phyloP scores from a whole-genome alignment of 2,888 invertebrate genomes.

The Andrena camellia region DNA sequence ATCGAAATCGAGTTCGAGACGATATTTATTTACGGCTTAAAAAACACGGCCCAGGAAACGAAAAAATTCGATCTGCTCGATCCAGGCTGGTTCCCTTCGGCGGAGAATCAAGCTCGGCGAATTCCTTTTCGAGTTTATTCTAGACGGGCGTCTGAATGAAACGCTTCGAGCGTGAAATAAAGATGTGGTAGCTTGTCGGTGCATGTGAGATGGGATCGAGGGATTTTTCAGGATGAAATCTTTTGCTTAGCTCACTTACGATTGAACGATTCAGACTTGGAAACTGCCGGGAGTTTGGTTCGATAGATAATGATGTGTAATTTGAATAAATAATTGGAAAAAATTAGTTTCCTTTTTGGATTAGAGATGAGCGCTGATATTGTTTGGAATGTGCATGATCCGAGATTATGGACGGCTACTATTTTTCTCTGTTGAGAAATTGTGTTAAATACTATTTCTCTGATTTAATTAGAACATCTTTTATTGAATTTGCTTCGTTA shows the following conservation, averaged over 20 bases:
- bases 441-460: too few species aligned
- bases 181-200: constrained; percentile 1
- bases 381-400: too few species aligned
- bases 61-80: constrained; percentile 6
- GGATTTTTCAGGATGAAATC: constrained; percentile 3
- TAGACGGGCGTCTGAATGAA: constrained; percentile 4
- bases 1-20: neutral
- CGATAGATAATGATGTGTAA: too few species aligned
- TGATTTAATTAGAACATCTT: too few species aligned
- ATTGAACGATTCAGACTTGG: neutral
- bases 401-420: too few species aligned
- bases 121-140: constrained; percentile 29
- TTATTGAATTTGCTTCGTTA: too few species aligned
- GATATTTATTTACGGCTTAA: constrained; percentile 13
- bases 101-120: neutral
- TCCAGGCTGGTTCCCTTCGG: neutral
- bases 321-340: too few species aligned
- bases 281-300: neutral
- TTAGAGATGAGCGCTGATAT: too few species aligned
- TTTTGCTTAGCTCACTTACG: neutral
- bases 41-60: neutral
- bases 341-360: neutral
- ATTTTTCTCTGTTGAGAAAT: too few species aligned
- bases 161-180: constrained; percentile 32
- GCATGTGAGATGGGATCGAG: neutral